Percentiles rank a stretch among this genome's conserved stretches.
Evolutionary conservation across 2,797 vertebrate species (phyloP).

Genomic region (Tarsius wallacei): DNA sequence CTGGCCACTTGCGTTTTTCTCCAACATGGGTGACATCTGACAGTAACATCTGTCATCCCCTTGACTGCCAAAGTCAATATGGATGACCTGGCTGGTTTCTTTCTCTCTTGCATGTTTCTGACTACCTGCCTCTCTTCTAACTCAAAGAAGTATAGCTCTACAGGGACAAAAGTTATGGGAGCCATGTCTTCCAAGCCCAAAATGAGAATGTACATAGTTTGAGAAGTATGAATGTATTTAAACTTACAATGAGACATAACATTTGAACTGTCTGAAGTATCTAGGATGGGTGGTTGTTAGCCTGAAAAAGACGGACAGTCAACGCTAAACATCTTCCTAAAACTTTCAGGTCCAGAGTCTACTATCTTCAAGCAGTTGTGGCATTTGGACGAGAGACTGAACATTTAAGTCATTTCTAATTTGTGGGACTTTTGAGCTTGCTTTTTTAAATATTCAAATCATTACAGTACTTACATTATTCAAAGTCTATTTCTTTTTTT

Average conservation of each 20-base stretch:
- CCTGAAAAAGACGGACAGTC: neutral
- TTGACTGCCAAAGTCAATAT: neutral
- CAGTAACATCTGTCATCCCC: neutral
- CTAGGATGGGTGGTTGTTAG: neutral
- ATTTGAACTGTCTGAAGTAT: neutral
- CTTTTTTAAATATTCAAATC: neutral
- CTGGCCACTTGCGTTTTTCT: neutral
- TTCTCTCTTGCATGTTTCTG: neutral
- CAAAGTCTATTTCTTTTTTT: neutral
- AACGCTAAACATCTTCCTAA: neutral
- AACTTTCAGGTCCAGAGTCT: neutral
- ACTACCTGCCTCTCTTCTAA: neutral
- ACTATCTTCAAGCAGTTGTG: neutral
- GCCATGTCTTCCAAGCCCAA: neutral
- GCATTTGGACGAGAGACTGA: neutral
- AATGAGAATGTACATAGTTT: neutral
- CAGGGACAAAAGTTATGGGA: neutral
- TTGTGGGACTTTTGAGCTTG: neutral
- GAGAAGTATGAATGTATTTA: neutral
- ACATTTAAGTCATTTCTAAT: neutral
- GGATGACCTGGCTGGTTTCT: neutral
- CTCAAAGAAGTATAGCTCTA: neutral
- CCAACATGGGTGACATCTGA: constrained; percentile 30
- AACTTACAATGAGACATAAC: neutral
- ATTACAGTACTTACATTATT: neutral